Conservation (phyloP, 2,797 vertebrate species). For the Brachyrhaphis roseni region DNA sequence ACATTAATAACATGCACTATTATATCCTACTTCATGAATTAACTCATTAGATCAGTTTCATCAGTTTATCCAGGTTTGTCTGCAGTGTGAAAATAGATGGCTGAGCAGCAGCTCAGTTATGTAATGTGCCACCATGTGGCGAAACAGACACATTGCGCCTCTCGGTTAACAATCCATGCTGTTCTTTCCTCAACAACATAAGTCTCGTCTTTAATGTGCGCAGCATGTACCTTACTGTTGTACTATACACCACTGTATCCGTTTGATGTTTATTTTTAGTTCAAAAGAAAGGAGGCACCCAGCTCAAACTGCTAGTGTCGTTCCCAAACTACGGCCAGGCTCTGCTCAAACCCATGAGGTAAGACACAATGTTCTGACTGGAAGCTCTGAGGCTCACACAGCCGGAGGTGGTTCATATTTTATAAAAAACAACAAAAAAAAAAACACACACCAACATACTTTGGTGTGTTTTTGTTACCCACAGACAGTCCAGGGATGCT, state of each 20-base stretch:
- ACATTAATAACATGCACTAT: not conserved
- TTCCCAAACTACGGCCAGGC: conserved; percentile 86
- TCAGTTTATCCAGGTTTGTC: not conserved
- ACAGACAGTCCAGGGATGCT: conserved; percentile 83
- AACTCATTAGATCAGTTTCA: not conserved
- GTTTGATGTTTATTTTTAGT: conserved; percentile 48
- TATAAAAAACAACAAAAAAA: not conserved
- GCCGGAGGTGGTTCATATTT: not conserved
- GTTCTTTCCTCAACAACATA: not conserved
- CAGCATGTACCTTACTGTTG: not conserved
- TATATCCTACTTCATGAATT: not conserved
- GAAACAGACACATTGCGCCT: conserved; percentile 14
- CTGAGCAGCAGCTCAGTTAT: conserved; percentile 1
- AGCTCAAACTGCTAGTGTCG: conserved; percentile 84
- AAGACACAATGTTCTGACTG: conserved; percentile 27
- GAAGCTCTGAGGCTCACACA: not conserved
- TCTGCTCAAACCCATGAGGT: conserved; percentile 91
- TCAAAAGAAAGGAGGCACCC: conserved; percentile 86
- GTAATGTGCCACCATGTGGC: conserved; percentile 40
- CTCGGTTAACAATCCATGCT: not conserved
- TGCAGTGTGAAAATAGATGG: conserved; percentile 1
- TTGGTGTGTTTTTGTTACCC: conserved; percentile 8
- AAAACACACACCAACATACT: not conserved
- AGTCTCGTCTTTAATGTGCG: not conserved
- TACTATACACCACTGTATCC: too few relatives aligned